These are phyloP conservation scores for Limulus polyphemus DNA, from an alignment of 2,888 invertebrate genomes.

Conservation along the genomic window DNA sequence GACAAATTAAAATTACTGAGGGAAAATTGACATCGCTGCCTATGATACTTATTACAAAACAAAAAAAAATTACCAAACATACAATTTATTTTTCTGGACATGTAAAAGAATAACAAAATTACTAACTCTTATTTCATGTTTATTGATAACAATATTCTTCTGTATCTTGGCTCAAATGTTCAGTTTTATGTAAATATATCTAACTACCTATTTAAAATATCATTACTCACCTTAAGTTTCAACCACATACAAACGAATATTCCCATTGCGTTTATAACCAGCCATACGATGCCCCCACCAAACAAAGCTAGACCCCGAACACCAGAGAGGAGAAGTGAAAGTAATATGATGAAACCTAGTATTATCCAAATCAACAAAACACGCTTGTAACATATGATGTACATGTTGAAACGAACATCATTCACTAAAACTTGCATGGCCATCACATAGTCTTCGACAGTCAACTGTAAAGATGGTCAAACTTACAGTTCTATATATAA, in stretches of 20 bases:
- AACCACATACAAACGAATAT: conserved; percentile 90
- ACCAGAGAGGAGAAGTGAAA: conserved; percentile 74
- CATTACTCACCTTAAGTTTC: conserved; percentile 52
- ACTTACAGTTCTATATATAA: no score
- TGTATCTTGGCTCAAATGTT: no score
- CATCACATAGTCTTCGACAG: conserved; percentile 89
- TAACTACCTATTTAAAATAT: no score
- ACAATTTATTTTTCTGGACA: no score
- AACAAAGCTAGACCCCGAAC: conserved; percentile 71
- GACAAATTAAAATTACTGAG: no score
- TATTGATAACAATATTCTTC: no score
- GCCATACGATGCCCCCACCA: conserved; percentile 77
- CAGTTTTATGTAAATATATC: no score
- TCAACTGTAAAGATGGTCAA: conserved; percentile 47
- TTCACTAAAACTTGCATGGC: conserved; percentile 86
- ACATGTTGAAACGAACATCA: conserved; percentile 78
- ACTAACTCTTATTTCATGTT: no score
- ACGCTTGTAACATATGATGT: conserved; percentile 85
- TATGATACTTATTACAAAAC: no score
- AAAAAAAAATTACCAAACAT: no score
- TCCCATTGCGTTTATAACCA: conserved; percentile 76
- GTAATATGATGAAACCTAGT: conserved; percentile 70
- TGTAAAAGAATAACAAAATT: no score
- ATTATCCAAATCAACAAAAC: conserved; percentile 79
- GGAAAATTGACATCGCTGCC: no score